phyloP scores from a whole-genome alignment of 1,140 invertebrate species.

The Macrotrachela quadricornifera region DNA sequence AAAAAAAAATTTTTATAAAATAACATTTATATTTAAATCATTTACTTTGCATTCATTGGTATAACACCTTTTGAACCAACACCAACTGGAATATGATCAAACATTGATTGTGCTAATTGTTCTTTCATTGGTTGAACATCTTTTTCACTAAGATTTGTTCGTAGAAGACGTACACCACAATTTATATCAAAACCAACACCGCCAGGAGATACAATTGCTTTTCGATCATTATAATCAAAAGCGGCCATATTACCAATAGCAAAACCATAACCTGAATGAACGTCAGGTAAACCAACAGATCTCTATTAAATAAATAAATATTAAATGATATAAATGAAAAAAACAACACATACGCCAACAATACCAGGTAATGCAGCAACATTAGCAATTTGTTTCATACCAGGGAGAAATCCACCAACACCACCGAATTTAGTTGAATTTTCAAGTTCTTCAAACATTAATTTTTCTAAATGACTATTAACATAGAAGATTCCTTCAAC shows the following conservation, averaged over 20 bases:
- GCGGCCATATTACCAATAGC: slow-evolving; percentile 99
- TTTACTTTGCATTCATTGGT: slow-evolving; percentile 62
- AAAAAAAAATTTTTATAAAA: too few relatives aligned
- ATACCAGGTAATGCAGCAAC: slow-evolving; percentile 94
- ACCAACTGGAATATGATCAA: slow-evolving; percentile 98
- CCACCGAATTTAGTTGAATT: slow-evolving; percentile 53
- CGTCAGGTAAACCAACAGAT: slow-evolving; percentile 70
- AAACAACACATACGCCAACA: slow-evolving; percentile 42
- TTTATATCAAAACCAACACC: slow-evolving; percentile 99
- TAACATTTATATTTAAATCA: too few relatives aligned
- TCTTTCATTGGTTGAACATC: slow-evolving; percentile 90
- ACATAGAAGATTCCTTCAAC: slow-evolving; percentile 96
- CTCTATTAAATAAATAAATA: slow-evolving; percentile 18
- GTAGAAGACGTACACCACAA: slow-evolving; percentile 77
- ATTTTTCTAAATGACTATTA: slow-evolving; percentile 65
- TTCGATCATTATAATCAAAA: slow-evolving; percentile 79
- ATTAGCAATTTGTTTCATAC: slow-evolving; percentile 97
- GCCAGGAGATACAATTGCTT: slow-evolving; percentile 84
- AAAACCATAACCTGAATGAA: slow-evolving; percentile 98
- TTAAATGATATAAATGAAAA: slow-evolving; percentile 35
- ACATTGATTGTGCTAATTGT: slow-evolving; percentile 83
- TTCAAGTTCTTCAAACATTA: slow-evolving; percentile 90
- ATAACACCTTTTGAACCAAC: slow-evolving; percentile 95
- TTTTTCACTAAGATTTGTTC: slow-evolving; percentile 82
- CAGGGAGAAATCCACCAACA: slow-evolving; percentile 85